Percentiles rank a stretch among this genome's conserved stretches.
Evolutionary conservation across 2,797 vertebrate species (phyloP).

Genomic region (Chloroceryle inda): DNA sequence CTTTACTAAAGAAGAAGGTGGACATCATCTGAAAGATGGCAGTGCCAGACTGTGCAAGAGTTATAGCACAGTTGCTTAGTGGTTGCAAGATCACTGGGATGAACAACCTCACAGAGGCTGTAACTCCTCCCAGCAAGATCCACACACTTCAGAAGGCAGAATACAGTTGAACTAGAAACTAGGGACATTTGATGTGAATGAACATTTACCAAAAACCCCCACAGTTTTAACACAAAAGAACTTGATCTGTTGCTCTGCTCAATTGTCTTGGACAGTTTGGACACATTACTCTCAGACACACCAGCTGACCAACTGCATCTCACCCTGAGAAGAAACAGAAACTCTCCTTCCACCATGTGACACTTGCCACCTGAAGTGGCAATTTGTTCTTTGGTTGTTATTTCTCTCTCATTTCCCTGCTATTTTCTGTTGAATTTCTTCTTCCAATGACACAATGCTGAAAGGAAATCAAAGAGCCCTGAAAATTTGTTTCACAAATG

Average conservation of each 20-base stretch:
- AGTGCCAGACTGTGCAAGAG: neutral
- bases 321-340: neutral
- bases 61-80: neutral
- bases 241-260: neutral
- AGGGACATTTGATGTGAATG: neutral
- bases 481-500: neutral
- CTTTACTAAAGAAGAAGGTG: neutral
- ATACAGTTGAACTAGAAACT: neutral
- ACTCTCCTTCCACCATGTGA: neutral
- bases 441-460: neutral
- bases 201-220: neutral
- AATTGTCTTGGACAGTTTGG: neutral
- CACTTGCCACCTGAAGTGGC: neutral
- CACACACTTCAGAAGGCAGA: neutral
- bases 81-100: neutral
- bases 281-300: too few species aligned
- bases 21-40: neutral
- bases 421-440: neutral
- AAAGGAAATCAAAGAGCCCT: neutral
- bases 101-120: fast-evolving
- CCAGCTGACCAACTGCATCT: too few species aligned
- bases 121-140: neutral
- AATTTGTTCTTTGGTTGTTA: neutral
- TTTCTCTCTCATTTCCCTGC: neutral
- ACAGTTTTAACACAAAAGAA: neutral